Evolutionary conservation across 2,797 vertebrate species (phyloP).

Genomic region (Scomberomorus guttatus): DNA sequence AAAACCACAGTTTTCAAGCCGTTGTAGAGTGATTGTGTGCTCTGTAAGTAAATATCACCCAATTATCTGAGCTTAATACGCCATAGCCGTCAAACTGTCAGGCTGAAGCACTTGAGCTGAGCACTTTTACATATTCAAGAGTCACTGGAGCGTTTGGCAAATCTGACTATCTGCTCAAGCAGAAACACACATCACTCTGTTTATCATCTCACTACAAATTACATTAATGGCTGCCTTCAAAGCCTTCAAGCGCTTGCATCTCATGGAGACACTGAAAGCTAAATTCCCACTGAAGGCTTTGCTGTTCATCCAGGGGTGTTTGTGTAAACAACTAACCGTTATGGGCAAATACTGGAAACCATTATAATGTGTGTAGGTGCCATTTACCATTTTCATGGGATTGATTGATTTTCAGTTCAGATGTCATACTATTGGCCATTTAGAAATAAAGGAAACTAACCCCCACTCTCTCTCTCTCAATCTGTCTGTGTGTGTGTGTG

Average conservation of each 20-base stretch:
- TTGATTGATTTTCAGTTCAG: conserved; percentile 30
- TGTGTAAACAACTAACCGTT: conserved; percentile 53
- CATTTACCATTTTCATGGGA: conserved; percentile 27
- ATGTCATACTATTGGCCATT: conserved; percentile 20
- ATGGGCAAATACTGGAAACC: conserved; percentile 32
- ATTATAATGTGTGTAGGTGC: conserved; percentile 14
- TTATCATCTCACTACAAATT: conserved; percentile 86
- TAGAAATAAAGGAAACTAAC: conserved; percentile 26
- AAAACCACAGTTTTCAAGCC: conserved; percentile 64
- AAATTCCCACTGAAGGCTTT: conserved; percentile 51
- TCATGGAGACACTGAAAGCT: conserved; percentile 43
- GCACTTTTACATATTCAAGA: conserved; percentile 86
- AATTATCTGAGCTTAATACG: conserved; percentile 83
- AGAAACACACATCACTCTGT: conserved; percentile 85
- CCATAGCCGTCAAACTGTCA: conserved; percentile 83
- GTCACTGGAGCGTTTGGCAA: conserved; percentile 82
- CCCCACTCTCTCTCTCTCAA: neutral
- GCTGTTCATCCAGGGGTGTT: conserved; percentile 56
- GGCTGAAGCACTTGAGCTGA: conserved; percentile 71
- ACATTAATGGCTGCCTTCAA: conserved; percentile 83
- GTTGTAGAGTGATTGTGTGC: conserved; percentile 74
- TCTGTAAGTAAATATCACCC: conserved; percentile 84
- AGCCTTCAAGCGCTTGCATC: conserved; percentile 59
- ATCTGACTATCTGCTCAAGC: conserved; percentile 84
- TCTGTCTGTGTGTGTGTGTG: too few species aligned